Percentiles rank a stretch among this genome's conserved stretches.
phyloP scores from a whole-genome alignment of 2,797 vertebrate species.

The Yasuhikotakia modesta region DNA sequence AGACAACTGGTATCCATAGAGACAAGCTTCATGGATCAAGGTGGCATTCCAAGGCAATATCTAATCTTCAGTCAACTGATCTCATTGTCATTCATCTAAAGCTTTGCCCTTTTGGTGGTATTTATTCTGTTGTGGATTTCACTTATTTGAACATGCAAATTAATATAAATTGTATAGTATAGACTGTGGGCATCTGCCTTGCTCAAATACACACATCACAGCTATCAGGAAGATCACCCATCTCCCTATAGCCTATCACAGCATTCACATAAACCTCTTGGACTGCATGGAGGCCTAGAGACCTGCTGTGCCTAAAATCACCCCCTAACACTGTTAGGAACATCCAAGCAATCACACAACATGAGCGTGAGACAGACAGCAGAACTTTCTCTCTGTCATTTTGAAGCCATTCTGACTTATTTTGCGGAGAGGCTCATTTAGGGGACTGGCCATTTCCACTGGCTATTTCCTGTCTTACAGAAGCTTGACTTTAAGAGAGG shows the following conservation, averaged over 20 bases:
- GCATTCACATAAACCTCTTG: slow-evolving; percentile 65
- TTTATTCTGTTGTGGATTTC: slow-evolving; percentile 69
- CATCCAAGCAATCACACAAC: slow-evolving; percentile 58
- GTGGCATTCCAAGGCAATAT: slow-evolving; percentile 40
- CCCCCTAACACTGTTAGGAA: slow-evolving; percentile 60
- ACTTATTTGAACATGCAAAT: slow-evolving; percentile 75
- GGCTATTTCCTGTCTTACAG: slow-evolving; percentile 30
- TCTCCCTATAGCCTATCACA: slow-evolving; percentile 30
- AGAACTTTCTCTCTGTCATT: slow-evolving; percentile 49
- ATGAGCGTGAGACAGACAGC: slow-evolving; percentile 50
- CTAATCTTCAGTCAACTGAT: slow-evolving; percentile 66
- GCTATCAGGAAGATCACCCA: slow-evolving; percentile 47
- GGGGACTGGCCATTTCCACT: slow-evolving; percentile 26
- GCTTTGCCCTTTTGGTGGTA: slow-evolving; percentile 66
- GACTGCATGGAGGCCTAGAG: slow-evolving; percentile 62
- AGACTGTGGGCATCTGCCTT: slow-evolving; percentile 50
- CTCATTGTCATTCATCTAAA: slow-evolving; percentile 66
- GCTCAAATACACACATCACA: slow-evolving; percentile 54
- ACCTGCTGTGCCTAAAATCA: slow-evolving; percentile 71
- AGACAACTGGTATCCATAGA: slow-evolving; percentile 43
- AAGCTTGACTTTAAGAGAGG: slow-evolving; percentile 14
- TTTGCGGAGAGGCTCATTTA: slow-evolving; percentile 40
- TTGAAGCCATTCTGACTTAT: slow-evolving; percentile 47
- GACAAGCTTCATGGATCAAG: slow-evolving; percentile 39
- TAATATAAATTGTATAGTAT: slow-evolving; percentile 40